Evolutionary conservation across 2,888 invertebrate species (phyloP), one percentile per base, ranked within the genome.

Genomic region (Amorpha juglandis): DNA sequence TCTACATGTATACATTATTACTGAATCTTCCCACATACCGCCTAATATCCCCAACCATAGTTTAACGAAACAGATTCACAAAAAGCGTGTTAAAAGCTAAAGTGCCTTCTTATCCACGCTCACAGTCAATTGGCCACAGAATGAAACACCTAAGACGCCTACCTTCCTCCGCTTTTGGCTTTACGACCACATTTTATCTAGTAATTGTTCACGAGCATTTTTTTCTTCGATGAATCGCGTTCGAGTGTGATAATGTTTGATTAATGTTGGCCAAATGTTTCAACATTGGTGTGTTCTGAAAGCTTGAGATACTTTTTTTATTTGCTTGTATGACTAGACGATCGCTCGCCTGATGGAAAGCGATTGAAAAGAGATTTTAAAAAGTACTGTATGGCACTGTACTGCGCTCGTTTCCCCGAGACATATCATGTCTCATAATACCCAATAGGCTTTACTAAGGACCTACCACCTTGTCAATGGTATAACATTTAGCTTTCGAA

Each of bases 41-140:
- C 11, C 11, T 45, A 45, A 45, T 38, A 45, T 11, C 12, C 45
- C 45, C 14, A 45, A 45, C 45, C 45, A 45, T 16, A 42, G 12
- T 38, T 42, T 11, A 14, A 51, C 9, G 3, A 21, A 58, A 38
- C 38, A 58, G 58, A 58, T 58, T 38, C 58, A 42, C 38, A 58
- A 58, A 58, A 42, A 58, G 19, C 58, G 58, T 42, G 38, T 58
- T 58, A 58, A 58, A 58, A 58, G 58, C 58, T 19, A 58, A 58
- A 58, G 58, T 58, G 21, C 42, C 58, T 16, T n/a, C 77, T 77
- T 82, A 82, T 82, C 82, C 68, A 64, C 58, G 64, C 69, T 78
- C 74, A 77, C 82, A 69, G 77, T 73, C 82, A 81, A 82, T 82
- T 82, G 81, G 74, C 71, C 66, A 69, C 72, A 74, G 77, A 80